Conservation (phyloP, 2,797 vertebrate genomes). For the Lithobates sylvaticus region DNA sequence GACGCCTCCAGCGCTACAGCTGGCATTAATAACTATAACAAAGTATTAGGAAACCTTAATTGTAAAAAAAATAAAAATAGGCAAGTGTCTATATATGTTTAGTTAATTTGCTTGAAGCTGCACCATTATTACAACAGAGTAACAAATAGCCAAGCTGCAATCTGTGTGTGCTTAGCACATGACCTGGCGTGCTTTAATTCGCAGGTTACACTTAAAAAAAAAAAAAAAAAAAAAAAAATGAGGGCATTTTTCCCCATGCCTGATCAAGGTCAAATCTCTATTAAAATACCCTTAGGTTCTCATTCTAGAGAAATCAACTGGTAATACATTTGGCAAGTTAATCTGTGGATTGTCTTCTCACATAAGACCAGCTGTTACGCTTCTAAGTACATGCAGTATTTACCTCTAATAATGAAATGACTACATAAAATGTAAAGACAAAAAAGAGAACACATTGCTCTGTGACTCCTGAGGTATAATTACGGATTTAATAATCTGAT, state of each 20-base stretch:
- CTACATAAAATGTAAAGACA: slow-evolving; percentile 68
- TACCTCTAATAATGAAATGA: slow-evolving; percentile 73
- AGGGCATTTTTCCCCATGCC: slow-evolving; percentile 64
- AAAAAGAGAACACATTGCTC: slow-evolving; percentile 57
- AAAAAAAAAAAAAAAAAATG: slow-evolving; percentile 32
- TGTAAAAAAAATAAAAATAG: neutral
- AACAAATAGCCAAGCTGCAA: neutral
- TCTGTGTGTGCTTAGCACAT: neutral
- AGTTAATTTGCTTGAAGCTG: neutral
- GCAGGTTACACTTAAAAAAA: slow-evolving; percentile 63
- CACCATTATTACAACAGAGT: slow-evolving; percentile 6
- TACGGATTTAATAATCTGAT: slow-evolving; percentile 80
- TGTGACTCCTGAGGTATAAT: slow-evolving; percentile 74
- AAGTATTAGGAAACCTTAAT: neutral
- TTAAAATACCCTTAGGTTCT: slow-evolving; percentile 72
- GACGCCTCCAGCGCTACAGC: neutral
- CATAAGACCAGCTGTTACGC: slow-evolving; percentile 72
- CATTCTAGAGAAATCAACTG: slow-evolving; percentile 71
- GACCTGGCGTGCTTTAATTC: slow-evolving; percentile 45
- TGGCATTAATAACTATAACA: neutral
- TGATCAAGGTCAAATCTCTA: slow-evolving; percentile 73
- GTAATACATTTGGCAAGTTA: slow-evolving; percentile 73
- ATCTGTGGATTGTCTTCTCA: slow-evolving; percentile 77
- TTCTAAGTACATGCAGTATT: slow-evolving; percentile 70
- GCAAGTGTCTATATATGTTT: neutral